Evolutionary conservation across 2,888 invertebrate species (phyloP).

Genomic region (Epirrita christyi): DNA sequence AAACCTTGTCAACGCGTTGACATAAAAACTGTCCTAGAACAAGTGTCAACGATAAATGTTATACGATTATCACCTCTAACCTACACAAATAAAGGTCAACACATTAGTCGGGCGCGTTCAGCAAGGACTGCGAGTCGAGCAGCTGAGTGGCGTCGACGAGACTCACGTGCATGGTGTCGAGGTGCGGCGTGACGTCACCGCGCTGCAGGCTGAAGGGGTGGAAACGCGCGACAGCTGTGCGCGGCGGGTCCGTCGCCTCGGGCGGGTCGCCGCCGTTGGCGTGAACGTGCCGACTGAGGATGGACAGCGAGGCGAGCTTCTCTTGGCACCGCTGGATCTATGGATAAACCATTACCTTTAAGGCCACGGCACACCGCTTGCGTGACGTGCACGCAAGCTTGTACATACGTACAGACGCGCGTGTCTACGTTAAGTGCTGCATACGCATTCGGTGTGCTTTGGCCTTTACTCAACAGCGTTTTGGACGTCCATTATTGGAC

Average conservation of each 20-base stretch:
- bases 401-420: too few relatives aligned
- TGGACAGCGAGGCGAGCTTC: constrained; percentile 64
- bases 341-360: constrained; percentile 1
- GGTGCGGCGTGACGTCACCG: constrained; percentile 43
- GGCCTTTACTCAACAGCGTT: too few relatives aligned
- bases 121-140: constrained; percentile 88
- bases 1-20: too few relatives aligned
- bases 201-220: constrained; percentile 70
- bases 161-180: constrained; percentile 82
- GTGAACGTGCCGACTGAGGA: constrained; percentile 59
- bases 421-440: too few relatives aligned
- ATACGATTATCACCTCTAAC: background rate
- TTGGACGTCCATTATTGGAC: too few relatives aligned
- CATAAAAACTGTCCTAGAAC: background rate
- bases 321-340: constrained; percentile 73
- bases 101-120: constrained; percentile 86
- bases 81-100: background rate
- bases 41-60: background rate
- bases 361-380: too few relatives aligned
- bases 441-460: too few relatives aligned
- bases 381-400: too few relatives aligned
- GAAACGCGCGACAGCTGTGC: constrained; percentile 64
- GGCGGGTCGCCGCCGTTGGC: constrained; percentile 49
- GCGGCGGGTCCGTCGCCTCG: constrained; percentile 11
- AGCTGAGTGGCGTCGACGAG: constrained; percentile 86